Evolutionary conservation across 2,888 invertebrate species (phyloP).

Genomic region (Sussaba pulchella): DNA sequence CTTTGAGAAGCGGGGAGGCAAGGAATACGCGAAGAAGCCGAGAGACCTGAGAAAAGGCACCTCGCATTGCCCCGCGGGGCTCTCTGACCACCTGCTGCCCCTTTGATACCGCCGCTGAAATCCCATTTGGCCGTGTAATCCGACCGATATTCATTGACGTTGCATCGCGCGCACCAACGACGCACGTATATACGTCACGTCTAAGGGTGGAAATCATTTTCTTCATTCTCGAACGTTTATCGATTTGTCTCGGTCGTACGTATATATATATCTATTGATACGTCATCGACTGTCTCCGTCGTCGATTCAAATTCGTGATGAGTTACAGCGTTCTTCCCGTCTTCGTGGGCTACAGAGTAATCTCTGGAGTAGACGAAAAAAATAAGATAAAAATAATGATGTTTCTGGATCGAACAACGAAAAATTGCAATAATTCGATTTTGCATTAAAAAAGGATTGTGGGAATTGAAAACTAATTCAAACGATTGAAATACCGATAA

Average conservation of each 20-base stretch:
- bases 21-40: constrained; percentile 52
- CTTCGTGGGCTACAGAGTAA: neutral
- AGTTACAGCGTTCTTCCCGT: neutral
- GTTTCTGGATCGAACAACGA: neutral
- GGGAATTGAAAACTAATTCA: neutral
- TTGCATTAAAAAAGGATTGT: neutral
- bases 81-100: constrained; percentile 84
- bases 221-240: constrained; percentile 44
- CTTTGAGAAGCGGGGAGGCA: constrained; percentile 20
- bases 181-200: neutral
- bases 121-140: constrained; percentile 83
- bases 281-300: constrained; percentile 28
- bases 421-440: neutral
- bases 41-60: constrained; percentile 66
- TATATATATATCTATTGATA: constrained; percentile 12
- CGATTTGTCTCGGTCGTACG: constrained; percentile 49
- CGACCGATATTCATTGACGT: constrained; percentile 72
- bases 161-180: constrained; percentile 24
- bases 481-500: neutral
- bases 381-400: neutral
- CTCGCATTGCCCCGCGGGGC: constrained; percentile 73
- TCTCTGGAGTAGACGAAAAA: neutral
- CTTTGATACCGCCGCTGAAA: constrained; percentile 83
- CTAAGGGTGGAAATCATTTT: constrained; percentile 46
- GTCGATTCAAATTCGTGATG: constrained; percentile 3